phyloP scores from a whole-genome alignment of 2,888 invertebrate genomes.

The Lithosia quadra region DNA sequence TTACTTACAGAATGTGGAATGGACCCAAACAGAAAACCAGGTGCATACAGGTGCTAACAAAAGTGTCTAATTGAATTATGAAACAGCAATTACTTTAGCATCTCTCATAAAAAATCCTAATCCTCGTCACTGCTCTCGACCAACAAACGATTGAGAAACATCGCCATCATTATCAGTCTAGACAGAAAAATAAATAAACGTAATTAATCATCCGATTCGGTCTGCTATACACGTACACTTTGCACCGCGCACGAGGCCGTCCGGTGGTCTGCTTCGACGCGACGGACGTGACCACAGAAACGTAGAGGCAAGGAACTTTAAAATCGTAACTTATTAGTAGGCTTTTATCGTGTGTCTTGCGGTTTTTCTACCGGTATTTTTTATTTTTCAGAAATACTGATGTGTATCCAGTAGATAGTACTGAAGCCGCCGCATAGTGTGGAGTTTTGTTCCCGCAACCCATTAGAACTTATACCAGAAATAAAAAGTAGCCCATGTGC shows the following conservation, averaged over 20 bases:
- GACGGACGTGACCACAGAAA: slow-evolving; percentile 34
- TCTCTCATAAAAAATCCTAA: not conserved
- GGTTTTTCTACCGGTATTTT: not conserved
- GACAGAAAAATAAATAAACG: slow-evolving; percentile 46
- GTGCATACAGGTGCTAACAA: too few species aligned
- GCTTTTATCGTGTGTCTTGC: too few species aligned
- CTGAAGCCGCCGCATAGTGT: too few species aligned
- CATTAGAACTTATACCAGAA: too few species aligned
- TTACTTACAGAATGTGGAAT: too few species aligned
- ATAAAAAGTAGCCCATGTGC: too few species aligned
- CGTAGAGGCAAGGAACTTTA: slow-evolving; percentile 17
- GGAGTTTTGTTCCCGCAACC: too few species aligned
- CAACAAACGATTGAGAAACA: slow-evolving; percentile 29
- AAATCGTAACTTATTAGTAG: not conserved
- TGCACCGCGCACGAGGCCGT: slow-evolving; percentile 31
- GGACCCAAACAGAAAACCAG: too few species aligned
- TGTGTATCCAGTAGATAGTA: too few species aligned
- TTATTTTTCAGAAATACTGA: not conserved
- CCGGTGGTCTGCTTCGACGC: slow-evolving; percentile 36
- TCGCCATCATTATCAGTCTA: slow-evolving; percentile 48
- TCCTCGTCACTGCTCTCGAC: not conserved
- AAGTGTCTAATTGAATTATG: too few species aligned
- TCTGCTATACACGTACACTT: slow-evolving; percentile 29
- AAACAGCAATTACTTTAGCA: not conserved
- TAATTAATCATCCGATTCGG: slow-evolving; percentile 26